phyloP scores from a whole-genome alignment of 2,888 invertebrate genomes.

The Apodemia hepburni region DNA sequence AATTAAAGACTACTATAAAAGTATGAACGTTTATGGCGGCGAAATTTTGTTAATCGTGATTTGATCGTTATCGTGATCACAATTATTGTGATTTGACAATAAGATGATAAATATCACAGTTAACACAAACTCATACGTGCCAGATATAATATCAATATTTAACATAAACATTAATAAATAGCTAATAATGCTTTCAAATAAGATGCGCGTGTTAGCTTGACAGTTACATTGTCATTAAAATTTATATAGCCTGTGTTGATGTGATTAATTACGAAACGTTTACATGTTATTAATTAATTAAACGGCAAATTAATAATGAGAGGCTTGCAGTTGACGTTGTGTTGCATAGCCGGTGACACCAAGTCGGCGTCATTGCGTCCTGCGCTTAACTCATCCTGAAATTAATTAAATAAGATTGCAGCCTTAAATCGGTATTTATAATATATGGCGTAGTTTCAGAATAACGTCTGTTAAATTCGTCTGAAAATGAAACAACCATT shows the following conservation, averaged over 20 bases:
- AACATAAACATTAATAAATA: too few species aligned
- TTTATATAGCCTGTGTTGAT: slow-evolving; percentile 15
- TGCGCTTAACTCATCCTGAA: slow-evolving; percentile 41
- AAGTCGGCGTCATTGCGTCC: slow-evolving; percentile 37
- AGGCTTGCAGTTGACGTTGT: slow-evolving; percentile 66
- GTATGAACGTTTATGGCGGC: too few species aligned
- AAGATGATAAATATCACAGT: too few species aligned
- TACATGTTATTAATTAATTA: slow-evolving; percentile 71
- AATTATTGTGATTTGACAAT: too few species aligned
- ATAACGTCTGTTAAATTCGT: not conserved
- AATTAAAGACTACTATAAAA: too few species aligned
- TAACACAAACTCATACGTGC: too few species aligned
- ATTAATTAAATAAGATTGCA: slow-evolving; percentile 64
- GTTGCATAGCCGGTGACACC: slow-evolving; percentile 35
- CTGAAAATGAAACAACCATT: too few species aligned
- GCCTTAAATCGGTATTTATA: slow-evolving; percentile 1
- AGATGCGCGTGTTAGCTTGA: not conserved
- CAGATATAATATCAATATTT: too few species aligned
- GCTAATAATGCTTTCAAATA: not conserved
- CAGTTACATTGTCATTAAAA: slow-evolving; percentile 11
- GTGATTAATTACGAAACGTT: slow-evolving; percentile 60
- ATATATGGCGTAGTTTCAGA: not conserved
- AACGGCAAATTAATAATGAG: slow-evolving; percentile 66
- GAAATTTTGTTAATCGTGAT: too few species aligned
- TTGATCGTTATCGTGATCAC: too few species aligned